Base-by-base conservation (phyloP, 2,113 vertebrate genomes). In the Phyllostomus hastatus region DNA sequence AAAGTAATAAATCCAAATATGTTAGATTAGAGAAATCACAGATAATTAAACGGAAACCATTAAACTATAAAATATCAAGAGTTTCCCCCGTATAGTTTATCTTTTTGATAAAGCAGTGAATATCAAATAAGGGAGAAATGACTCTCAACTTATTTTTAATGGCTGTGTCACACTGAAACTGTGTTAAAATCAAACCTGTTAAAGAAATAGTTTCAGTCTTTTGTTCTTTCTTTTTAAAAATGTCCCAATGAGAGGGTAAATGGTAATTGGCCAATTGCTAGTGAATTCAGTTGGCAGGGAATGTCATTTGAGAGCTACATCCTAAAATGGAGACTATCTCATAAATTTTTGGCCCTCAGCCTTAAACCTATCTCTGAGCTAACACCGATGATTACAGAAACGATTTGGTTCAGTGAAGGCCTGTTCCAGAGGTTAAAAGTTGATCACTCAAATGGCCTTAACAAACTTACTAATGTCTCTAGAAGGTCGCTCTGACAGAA, bases 391-490 rank as follows among this genome's bases (percentile, higher is more conserved):
- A 96, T 95, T 78, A 86, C 38, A 89, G 59, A 86, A 95, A 87
- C 87, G 28, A 96, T 95, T 97, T 95, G 66, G 38, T 67, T 95
- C 93, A 82, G 38, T 81, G 88, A 94, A 82, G 22, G 78, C 46
- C 92, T 97, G 83, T 96, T 81, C 59, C 38, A 87, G 11, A 79
- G 54, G 79, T 94, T 80, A 97, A 88, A 91, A 78, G 43, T 69
- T 91, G 61, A 73, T 83, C 80, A 95, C n/a, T 88, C 50, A 81
- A 92, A 95, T 86, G 43, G 14, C 82, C 72, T 92, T 96, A 70
- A 86, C 61, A 96, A 88, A 92, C 54, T 10, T 73, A 73, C 46
- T 91, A 95, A 86, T 59, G 64, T 82, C 54, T 89, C 46, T 67
- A 73, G 69, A 95, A 88, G 46, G 61, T 92, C 7, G 0, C 50